Evolutionary conservation across 2,113 vertebrate species (phyloP), one percentile per base, ranked within the genome.

Genomic region (Pavo muticus): DNA sequence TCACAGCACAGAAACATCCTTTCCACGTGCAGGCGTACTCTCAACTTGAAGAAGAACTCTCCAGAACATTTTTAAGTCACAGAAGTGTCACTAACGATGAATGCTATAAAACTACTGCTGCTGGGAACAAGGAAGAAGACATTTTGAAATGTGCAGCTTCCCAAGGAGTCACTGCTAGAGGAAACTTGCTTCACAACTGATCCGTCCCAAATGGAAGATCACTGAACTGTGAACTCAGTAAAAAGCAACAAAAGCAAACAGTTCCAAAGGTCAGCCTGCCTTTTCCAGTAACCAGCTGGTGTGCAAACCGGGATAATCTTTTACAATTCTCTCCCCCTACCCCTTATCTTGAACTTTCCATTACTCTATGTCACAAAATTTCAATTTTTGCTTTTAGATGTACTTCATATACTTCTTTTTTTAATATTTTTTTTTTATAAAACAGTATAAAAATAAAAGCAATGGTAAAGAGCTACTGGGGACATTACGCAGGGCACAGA

Each of bases 201-300:
- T 90, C 80, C 12, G 84, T 48, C 87, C 89, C 77, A 75, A 91
- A 76, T 39, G 80, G 94, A 96, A 95, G 88, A 89, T 94, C 82
- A 88, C 68, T 92, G 77, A 81, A 72, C 94, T 87, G 88, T 91
- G 86, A 88, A 90, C 61, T 71, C 61, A 35, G 39, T 72, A 85
- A 85, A 92, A 91, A 95, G 84, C 87, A 91, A 95, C 16, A 0
- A 72, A 79, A 57, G 73, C 69, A 91, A 93, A 82, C 64, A 67
- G 32, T 95, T 94, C 95, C 91, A 84, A 93, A 96, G 84, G 89
- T 64, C 91, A 97, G 90, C 94, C 88, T 78, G 71, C 97, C 89
- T 94, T 97, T 94, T 97, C 98, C 98, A 98, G 98, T 98, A 97
- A 98, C 98, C 98, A 98, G 98, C 98, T 98, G 98, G 98, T 57